Base-by-base conservation (phyloP, 2,888 invertebrate genomes). In the Chrysomela aeneicollis region DNA sequence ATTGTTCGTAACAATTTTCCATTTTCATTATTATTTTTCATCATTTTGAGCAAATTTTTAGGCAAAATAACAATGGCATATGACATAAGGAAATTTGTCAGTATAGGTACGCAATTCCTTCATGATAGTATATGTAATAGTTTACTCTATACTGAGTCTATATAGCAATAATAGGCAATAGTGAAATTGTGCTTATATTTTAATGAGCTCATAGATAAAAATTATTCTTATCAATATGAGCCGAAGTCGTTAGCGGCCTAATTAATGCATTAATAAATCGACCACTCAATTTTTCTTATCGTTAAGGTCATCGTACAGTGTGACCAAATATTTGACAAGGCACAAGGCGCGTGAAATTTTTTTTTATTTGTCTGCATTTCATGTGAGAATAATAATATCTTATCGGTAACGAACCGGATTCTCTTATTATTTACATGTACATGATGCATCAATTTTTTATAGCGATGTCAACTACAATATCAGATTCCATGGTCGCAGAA, bases 141-240 rank as follows among this genome's bases (percentile, higher is more conserved):
- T 21, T n/a, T n/a, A n/a, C n/a, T n/a, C n/a, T n/a, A n/a, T n/a
- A n/a, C n/a, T n/a, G n/a, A n/a, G 49, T 9, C 12, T 42, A 19
- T 22, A 37, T 42, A 26, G 18, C 32, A 26, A 42, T 57, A 46
- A 46, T 42, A 46, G 17, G 46, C 42, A 49, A 53, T 19, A 63
- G 49, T 63, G 30, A 26, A 19, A 53, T 50, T 52, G 61, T 67
- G 59, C n/a, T n/a, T 66, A 67, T 61, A 68, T 66, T 64, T 70
- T 68, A 70, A 70, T 66, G 70, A 69, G 70, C 59, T 49, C 53
- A 42, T 42, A 64, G 66, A 68, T 70, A 66, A 68, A 68, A 70
- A 63, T 63, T 66, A 52, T 59, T 58, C 59, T 70, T 68, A 68
- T 70, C 69, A 59, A 64, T 66, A 62, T 49, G 58, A 42, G 51